These are phyloP conservation scores for Masticophis lateralis DNA, from an alignment of 2,797 vertebrate genomes.

Conservation along the genomic window DNA sequence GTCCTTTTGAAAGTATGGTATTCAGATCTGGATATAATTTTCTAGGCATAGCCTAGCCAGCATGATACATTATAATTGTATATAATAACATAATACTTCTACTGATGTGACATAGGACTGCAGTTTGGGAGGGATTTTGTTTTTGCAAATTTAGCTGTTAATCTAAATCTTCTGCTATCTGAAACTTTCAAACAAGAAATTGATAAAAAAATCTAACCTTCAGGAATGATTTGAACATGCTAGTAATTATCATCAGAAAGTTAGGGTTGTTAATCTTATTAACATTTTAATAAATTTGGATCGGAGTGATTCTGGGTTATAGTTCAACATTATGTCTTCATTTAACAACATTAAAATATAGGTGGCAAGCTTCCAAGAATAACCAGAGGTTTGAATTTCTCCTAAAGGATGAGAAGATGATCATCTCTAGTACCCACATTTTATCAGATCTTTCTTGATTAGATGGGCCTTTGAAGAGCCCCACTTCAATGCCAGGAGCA, in stretches of 20 bases:
- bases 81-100: not conserved
- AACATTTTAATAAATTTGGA: not conserved
- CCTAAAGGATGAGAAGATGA: not conserved
- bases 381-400: not conserved
- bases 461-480: not conserved
- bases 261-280: not conserved
- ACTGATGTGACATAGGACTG: not conserved
- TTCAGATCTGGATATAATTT: not conserved
- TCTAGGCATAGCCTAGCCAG: not conserved
- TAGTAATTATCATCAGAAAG: not conserved
- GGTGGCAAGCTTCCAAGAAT: not conserved
- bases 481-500: not conserved
- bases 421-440: not conserved
- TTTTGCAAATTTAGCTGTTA: not conserved
- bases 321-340: not conserved
- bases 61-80: not conserved
- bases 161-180: not conserved
- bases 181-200: not conserved
- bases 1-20: not conserved
- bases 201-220: not conserved
- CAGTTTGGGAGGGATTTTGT: not conserved
- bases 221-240: not conserved
- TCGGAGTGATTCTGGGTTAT: too few relatives aligned
- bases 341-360: not conserved
- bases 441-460: not conserved